Evolutionary conservation across 2,888 invertebrate genomes (phyloP), one percentile per base, ranked within the genome.

Genomic region (Machimus atricapillus): DNA sequence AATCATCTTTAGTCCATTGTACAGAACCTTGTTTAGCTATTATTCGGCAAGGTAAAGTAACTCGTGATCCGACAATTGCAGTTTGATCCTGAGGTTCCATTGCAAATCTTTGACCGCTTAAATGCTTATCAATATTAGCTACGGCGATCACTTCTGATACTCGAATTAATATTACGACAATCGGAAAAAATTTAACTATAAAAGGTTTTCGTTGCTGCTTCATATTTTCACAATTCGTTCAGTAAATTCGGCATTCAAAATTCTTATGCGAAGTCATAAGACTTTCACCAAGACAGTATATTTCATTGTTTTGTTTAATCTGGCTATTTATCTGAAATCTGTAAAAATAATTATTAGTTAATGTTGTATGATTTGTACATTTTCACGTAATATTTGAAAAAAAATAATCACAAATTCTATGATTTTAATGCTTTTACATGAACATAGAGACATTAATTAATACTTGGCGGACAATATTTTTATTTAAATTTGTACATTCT

Each of bases 1-100:
- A 99, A 91, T 98, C 98, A 91, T 98, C 98, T 91, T 98, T 97
- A 87, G 98, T 98, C 99, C 99, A 99, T 92, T 99, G 99, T 86
- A 99, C 94, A 86, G 96, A 95, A 0, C 99, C 99, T 76, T 95
- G 95, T 92, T 98, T 97, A 91, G 96, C 95, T 91, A 97, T 96
- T 34, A 98, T 97, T 66, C 97, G 94, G 92, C 98, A 99, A 5
- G 98, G 97, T 87, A 98, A 93, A 14, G 98, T 97, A 73, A 98
- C 97, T 87, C 96, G 95, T 85, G 97, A 96, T 16, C 98, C 98
- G 78, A 97, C 96, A 82, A 97, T 96, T 6, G 97, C 98, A 43
- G 97, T 97, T 93, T 97, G 95, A 94, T 98, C 97, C 92, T 96
- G 96, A 2, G 98, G 98, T 91, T 98, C 97, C 94, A 97, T 96